Evolutionary conservation across 2,888 invertebrate species (phyloP), one percentile per base, ranked within the genome.

Genomic region (Brenthis daphne): DNA sequence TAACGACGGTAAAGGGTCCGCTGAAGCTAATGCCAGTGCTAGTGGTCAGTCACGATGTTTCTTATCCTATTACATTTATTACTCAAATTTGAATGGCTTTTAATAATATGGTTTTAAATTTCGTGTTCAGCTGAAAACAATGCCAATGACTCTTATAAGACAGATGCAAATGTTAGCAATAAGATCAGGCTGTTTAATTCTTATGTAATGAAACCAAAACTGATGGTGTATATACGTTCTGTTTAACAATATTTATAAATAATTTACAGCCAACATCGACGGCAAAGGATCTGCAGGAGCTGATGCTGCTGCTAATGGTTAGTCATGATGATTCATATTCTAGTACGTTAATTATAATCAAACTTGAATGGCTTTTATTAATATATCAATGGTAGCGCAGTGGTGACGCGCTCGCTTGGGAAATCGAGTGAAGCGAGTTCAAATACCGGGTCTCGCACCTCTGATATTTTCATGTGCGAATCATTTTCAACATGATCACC

Each of bases 71-170:
- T 29, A 29, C 29, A 29, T 29, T 29, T 29, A 29, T 29, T 29
- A 29, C 29, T 29, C 29, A 29, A 29, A 29, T 4, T 29, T 29
- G 29, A 54, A 20, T 53, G 16, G 11, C 37, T 37, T 37, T n/a
- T 56, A 56, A 3, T 33, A 33, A 56, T 4, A 29, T 29, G 14
- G 12, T 56, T 33, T 14, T 14, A 56, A 55, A 64, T 16, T 14
- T 47, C 53, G 24, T n/a, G 64, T 56, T 3, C 6, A 68, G 68
- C 64, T 47, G 47, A 47, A n/a, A 68, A 64, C 48, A 51, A 53
- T 20, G 68, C 54, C 16, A 33, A 13, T 13, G 68, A 58, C 5
- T 48, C 58, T n/a, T 55, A 58, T 48, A 12, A 47, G 33, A 64
- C 68, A 13, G 24, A 68, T 47, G 54, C 58, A 24, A 13, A 33